Percentiles rank a stretch among this genome's conserved stretches.
phyloP scores from a whole-genome alignment of 2,113 vertebrate genomes.

The Onychostruthus taczanowskii region DNA sequence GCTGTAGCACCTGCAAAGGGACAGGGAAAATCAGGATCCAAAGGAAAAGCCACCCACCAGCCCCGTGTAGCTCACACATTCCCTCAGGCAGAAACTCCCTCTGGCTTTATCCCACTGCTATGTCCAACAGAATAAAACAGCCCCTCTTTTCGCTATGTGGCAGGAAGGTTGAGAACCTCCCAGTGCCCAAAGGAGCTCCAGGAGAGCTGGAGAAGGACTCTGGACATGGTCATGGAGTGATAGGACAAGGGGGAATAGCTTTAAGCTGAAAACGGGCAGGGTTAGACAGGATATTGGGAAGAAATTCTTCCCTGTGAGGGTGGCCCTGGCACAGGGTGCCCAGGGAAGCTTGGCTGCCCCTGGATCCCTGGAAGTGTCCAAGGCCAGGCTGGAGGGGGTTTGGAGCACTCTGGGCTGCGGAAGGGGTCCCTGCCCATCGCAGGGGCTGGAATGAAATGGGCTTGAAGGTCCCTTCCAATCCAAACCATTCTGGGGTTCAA shows the following conservation, averaged over 20 bases:
- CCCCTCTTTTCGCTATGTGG: background rate
- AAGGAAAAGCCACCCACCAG: background rate
- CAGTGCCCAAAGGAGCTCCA: background rate
- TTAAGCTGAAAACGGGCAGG: background rate
- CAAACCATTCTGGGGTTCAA: background rate
- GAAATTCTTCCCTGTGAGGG: background rate
- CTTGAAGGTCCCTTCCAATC: background rate
- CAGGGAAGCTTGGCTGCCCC: background rate
- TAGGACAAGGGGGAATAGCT: background rate
- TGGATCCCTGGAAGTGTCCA: background rate
- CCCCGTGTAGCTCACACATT: background rate
- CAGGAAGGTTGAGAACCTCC: background rate
- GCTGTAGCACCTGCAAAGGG: slow-evolving; percentile 85
- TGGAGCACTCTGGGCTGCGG: background rate
- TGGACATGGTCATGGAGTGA: background rate
- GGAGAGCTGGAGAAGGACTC: background rate
- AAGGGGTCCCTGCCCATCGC: background rate
- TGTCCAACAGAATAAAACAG: background rate
- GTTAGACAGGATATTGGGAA: background rate
- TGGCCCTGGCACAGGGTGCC: background rate
- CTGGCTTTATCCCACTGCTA: background rate
- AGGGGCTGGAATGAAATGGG: background rate
- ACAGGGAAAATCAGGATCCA: background rate
- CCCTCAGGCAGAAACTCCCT: background rate
- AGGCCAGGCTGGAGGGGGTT: background rate